Evolutionary conservation across 2,797 vertebrate genomes (phyloP).

Genomic region (Gymnocypris eckloni): DNA sequence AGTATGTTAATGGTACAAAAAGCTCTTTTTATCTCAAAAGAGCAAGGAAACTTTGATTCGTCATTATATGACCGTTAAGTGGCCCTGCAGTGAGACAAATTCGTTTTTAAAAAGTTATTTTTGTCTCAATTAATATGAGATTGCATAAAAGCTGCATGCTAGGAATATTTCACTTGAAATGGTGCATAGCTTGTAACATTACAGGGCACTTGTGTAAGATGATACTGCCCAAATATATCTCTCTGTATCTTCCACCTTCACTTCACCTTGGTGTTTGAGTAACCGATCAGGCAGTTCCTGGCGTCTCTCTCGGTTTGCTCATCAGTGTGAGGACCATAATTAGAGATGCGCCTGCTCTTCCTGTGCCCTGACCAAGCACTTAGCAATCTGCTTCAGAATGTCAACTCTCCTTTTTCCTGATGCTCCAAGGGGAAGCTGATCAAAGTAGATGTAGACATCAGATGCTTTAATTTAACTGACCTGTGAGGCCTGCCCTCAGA

Average conservation of each 20-base stretch:
- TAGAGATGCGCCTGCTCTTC: conserved; percentile 40
- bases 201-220: background rate
- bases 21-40: background rate
- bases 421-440: conserved; percentile 61
- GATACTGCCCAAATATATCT: conserved; percentile 9
- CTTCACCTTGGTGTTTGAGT: conserved; percentile 21
- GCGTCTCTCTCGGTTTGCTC: conserved; percentile 34
- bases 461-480: conserved; percentile 67
- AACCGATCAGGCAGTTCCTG: conserved; percentile 4
- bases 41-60: background rate
- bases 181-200: background rate
- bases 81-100: conserved; percentile 4
- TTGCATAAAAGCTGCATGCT: conserved; percentile 8
- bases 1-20: background rate
- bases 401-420: conserved; percentile 41
- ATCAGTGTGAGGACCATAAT: conserved; percentile 44
- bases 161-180: background rate
- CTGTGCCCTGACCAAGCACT: conserved; percentile 41
- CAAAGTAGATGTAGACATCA: conserved; percentile 70
- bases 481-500: conserved; percentile 64
- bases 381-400: conserved; percentile 34
- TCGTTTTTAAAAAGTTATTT: background rate
- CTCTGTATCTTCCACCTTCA: background rate
- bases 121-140: background rate
- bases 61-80: conserved; percentile 10